phyloP scores from a whole-genome alignment of 1,140 invertebrate species.

The Drosophila ambigua region DNA sequence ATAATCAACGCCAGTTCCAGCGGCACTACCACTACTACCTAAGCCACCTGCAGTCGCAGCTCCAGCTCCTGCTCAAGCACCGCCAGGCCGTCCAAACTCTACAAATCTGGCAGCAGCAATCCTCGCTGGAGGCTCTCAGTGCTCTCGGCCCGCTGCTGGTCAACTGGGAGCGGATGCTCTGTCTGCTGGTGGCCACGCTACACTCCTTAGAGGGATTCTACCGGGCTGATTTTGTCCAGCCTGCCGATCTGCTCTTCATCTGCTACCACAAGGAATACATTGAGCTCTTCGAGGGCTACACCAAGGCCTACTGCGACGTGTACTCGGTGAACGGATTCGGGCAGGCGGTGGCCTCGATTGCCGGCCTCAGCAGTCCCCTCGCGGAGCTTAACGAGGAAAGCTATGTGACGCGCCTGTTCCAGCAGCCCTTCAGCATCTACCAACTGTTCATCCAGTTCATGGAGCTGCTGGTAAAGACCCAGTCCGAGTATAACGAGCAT shows the following conservation, averaged over 20 bases:
- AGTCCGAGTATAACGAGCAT: slow-evolving; percentile 67
- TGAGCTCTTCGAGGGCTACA: slow-evolving; percentile 89
- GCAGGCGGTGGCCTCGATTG: slow-evolving; percentile 53
- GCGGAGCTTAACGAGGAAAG: slow-evolving; percentile 68
- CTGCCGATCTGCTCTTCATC: slow-evolving; percentile 88
- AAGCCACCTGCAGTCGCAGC: slow-evolving; percentile 66
- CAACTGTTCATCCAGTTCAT: slow-evolving; percentile 73
- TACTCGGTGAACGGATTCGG: slow-evolving; percentile 86
- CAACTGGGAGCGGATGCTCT: slow-evolving; percentile 86
- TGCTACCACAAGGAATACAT: slow-evolving; percentile 90
- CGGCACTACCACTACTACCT: slow-evolving; percentile 69
- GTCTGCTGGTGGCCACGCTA: slow-evolving; percentile 88
- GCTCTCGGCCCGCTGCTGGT: slow-evolving; percentile 85
- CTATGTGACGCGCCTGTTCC: slow-evolving; percentile 67
- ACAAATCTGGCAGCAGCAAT: slow-evolving; percentile 60
- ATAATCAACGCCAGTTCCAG: slow-evolving; percentile 72
- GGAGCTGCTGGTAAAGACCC: slow-evolving; percentile 63
- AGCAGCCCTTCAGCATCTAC: slow-evolving; percentile 74
- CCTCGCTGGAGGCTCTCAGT: slow-evolving; percentile 29
- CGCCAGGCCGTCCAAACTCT: slow-evolving; percentile 61
- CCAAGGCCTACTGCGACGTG: slow-evolving; percentile 89
- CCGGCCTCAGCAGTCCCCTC: slow-evolving; percentile 49
- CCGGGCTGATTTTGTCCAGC: slow-evolving; percentile 86
- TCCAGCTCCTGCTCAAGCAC: slow-evolving; percentile 68
- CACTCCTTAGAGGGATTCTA: slow-evolving; percentile 87